Evolutionary conservation across 2,888 invertebrate species (phyloP), one percentile per base, ranked within the genome.

Genomic region (Tipula lateralis): DNA sequence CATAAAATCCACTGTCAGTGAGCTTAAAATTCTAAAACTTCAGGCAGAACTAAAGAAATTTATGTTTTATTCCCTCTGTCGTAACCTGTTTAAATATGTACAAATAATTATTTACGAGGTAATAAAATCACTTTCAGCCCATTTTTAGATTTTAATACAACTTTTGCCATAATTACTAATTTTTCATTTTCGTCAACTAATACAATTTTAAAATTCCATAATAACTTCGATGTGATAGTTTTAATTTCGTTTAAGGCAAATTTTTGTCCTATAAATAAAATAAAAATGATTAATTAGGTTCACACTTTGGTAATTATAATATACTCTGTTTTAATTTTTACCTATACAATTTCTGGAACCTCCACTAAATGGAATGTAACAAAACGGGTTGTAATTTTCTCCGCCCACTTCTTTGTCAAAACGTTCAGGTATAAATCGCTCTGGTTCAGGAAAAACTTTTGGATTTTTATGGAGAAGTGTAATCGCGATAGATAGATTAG

Each of bases 211-310:
- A 87, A 90, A 85, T 89, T 87, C 13, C 89, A 87, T 84, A 90
- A 85, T 1, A 90, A 88, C 87, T 90, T 90, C 0, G 88, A 87
- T 2, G 88, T 87, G 29, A 89, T 86, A 5, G 88, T 88, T 86
- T 90, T 90, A 3, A 89, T 89, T 87, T 90, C 90, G 30, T 90
- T 85, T 86, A 90, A 87, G 32, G 90, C 90, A 84, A 90, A 90
- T 85, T 89, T 89, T 85, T 90, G 90, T 0, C 90, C 85, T 83
- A 7, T 34, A 83, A 34, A 4, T 34, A 34, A 34, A 83, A 83
- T 24, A 29, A 85, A 84, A 6, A 83, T 84, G 24, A 83, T n/a
- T n/a, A 50, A 30, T 39, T 83, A 12, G 19, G 9, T 30, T 36
- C n/a, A n/a, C n/a, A n/a, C n/a, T 19, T 84, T 50, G 12, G 0